Percentiles rank a stretch among this genome's conserved stretches.
These are phyloP conservation scores for Hydrozoanthus gracilis DNA, from an alignment of 92 coral and sea anemone genomes.

Conservation along the genomic window DNA sequence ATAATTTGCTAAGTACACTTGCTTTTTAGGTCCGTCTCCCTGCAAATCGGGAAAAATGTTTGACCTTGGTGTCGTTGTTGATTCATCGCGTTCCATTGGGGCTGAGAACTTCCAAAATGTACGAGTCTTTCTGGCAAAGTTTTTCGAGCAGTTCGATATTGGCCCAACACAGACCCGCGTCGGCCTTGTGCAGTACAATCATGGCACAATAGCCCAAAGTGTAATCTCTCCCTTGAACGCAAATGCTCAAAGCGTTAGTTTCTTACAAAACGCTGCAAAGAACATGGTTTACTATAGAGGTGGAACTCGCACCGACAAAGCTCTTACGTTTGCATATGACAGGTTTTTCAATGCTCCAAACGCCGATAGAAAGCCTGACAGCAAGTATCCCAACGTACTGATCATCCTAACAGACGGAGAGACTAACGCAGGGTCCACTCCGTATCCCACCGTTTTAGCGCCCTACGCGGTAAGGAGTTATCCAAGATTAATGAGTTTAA, in stretches of 20 bases:
- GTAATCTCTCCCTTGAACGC: not conserved
- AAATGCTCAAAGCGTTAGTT: not conserved
- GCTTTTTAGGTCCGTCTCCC: constrained; percentile 5
- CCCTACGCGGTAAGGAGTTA: too few relatives aligned
- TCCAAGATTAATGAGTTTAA: too few relatives aligned
- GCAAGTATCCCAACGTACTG: too few relatives aligned
- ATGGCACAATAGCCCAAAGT: not conserved
- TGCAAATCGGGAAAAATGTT: not conserved
- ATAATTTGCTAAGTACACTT: too few relatives aligned
- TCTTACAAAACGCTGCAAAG: not conserved
- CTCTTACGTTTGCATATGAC: too few relatives aligned
- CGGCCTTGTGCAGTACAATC: constrained; percentile 7
- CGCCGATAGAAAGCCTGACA: too few relatives aligned
- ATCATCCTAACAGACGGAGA: too few relatives aligned
- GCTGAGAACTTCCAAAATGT: not conserved
- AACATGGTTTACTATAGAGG: not conserved
- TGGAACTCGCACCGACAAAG: not conserved
- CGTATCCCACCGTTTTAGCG: too few relatives aligned
- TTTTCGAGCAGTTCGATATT: constrained; percentile 11
- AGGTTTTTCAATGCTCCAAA: too few relatives aligned
- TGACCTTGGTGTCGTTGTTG: not conserved
- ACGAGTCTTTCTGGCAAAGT: not conserved
- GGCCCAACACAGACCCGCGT: constrained; percentile 2
- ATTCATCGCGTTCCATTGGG: constrained; percentile 12
- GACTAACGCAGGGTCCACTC: too few relatives aligned